These are phyloP conservation scores for Microplitis mediator DNA, from an alignment of 1,140 invertebrate genomes.

Conservation along the genomic window DNA sequence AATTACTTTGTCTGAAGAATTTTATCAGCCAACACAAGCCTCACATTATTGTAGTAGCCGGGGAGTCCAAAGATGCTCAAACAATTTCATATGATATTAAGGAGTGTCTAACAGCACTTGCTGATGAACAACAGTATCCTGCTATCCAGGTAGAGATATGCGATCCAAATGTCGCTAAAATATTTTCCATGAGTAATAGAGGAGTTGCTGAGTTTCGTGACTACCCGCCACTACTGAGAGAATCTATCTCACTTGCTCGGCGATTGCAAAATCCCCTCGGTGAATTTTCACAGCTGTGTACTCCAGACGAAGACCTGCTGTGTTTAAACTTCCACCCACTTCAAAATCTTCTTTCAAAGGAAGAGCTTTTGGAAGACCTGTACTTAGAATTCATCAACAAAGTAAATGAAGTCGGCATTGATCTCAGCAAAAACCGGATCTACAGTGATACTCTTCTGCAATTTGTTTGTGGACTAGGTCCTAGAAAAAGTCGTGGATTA, in stretches of 20 bases:
- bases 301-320: constrained; percentile 93
- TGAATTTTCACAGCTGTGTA: constrained; percentile 95
- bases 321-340: constrained; percentile 81
- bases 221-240: constrained; percentile 84
- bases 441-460: constrained; percentile 90
- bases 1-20: constrained; percentile 79
- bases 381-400: constrained; percentile 91
- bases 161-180: constrained; percentile 89
- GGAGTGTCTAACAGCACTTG: constrained; percentile 75
- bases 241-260: constrained; percentile 91
- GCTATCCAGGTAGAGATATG: constrained; percentile 87
- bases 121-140: constrained; percentile 88
- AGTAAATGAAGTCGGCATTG: constrained; percentile 98
- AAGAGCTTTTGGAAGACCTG: constrained; percentile 84
- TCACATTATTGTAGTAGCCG: constrained; percentile 89
- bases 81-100: constrained; percentile 87
- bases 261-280: constrained; percentile 94
- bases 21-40: constrained; percentile 92
- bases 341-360: constrained; percentile 83
- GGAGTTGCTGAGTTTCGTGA: constrained; percentile 88
- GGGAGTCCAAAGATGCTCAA: constrained; percentile 86
- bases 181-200: constrained; percentile 91
- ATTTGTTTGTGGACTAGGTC: constrained; percentile 96
- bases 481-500: constrained; percentile 89
- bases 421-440: constrained; percentile 89